Evolutionary conservation across 2,888 invertebrate genomes (phyloP).

Genomic region (Gryllus longicercus): DNA sequence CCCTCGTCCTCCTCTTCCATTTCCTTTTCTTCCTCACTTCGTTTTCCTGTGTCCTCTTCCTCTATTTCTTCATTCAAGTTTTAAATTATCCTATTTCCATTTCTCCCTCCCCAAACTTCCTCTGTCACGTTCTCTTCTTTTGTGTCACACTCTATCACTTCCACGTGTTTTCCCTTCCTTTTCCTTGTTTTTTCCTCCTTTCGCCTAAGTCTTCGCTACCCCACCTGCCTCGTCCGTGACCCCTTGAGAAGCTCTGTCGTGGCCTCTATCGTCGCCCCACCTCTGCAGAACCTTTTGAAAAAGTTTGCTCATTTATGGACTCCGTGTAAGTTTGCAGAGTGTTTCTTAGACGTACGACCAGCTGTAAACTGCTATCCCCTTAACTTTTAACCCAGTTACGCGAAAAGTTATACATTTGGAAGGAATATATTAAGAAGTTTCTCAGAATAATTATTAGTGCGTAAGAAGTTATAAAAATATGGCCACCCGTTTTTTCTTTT

Average conservation of each 20-base stretch:
- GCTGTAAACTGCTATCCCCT: not conserved
- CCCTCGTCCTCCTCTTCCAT: no score
- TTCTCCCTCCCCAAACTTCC: no score
- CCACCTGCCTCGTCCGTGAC: not conserved
- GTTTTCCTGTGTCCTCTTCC: no score
- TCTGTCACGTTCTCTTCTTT: no score
- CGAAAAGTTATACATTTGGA: not conserved
- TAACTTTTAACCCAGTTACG: not conserved
- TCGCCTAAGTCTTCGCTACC: not conserved
- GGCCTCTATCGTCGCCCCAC: not conserved
- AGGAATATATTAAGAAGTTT: not conserved
- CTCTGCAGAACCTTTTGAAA: not conserved
- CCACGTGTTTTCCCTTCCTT: no score
- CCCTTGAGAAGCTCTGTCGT: not conserved
- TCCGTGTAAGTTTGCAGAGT: not conserved
- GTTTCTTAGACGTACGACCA: not conserved
- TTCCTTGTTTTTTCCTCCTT: not conserved
- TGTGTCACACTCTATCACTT: no score
- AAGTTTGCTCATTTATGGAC: slow-evolving; percentile 9
- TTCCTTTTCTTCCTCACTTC: no score
- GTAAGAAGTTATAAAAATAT: not conserved
- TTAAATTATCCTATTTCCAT: no score
- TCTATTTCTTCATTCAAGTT: no score
- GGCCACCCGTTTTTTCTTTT: no score
- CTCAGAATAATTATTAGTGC: not conserved